Evolutionary conservation across 2,888 invertebrate species (phyloP).

Genomic region (Oegoconia quadripuncta): DNA sequence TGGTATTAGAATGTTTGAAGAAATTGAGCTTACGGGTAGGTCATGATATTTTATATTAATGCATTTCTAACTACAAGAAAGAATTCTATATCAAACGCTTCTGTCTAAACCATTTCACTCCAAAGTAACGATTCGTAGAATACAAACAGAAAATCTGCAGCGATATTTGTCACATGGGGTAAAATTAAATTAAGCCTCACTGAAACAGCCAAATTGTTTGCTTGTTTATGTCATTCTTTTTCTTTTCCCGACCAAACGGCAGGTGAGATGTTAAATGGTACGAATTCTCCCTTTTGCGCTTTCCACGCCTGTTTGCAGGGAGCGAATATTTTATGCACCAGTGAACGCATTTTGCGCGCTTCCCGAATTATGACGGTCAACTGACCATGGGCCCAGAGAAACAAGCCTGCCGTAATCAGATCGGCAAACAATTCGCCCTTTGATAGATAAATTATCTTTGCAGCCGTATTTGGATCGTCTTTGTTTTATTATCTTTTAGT

Average conservation of each 20-base stretch:
- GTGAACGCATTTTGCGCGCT: slow-evolving; percentile 57
- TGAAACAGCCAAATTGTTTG: slow-evolving; percentile 5
- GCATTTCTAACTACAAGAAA: too few species aligned
- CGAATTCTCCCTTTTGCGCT: slow-evolving; percentile 59
- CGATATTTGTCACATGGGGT: background rate
- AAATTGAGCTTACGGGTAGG: too few species aligned
- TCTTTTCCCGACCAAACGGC: slow-evolving; percentile 34
- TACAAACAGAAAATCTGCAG: background rate
- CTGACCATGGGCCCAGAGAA: slow-evolving; percentile 55
- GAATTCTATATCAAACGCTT: too few species aligned
- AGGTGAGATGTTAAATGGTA: slow-evolving; percentile 71
- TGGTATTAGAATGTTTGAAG: too few species aligned
- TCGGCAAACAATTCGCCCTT: slow-evolving; percentile 65
- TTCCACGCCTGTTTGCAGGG: slow-evolving; percentile 33
- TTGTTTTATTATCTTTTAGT: slow-evolving; percentile 21
- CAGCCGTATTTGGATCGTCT: slow-evolving; percentile 18
- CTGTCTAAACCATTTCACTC: too few species aligned
- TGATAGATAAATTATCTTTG: slow-evolving; percentile 61
- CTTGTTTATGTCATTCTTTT: slow-evolving; percentile 23
- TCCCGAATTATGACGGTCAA: slow-evolving; percentile 76
- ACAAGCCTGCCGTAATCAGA: slow-evolving; percentile 55
- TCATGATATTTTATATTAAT: too few species aligned
- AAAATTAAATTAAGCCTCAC: slow-evolving; percentile 10
- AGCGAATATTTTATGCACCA: slow-evolving; percentile 75
- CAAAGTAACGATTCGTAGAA: background rate